phyloP scores from a whole-genome alignment of 2,113 vertebrate species.

The Corydoras maculifer region DNA sequence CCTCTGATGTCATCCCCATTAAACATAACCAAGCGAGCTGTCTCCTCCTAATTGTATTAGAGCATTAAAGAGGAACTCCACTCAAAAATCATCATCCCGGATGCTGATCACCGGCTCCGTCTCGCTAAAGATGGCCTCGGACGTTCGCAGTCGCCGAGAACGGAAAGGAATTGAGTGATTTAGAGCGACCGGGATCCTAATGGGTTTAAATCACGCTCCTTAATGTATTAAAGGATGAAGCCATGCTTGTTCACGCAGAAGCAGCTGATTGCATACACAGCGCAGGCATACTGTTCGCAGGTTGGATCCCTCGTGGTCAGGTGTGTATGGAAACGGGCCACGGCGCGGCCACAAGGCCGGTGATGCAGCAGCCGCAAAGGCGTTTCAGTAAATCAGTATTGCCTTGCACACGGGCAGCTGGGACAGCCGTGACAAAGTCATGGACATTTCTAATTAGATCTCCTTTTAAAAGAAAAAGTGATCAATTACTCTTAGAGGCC shows the following conservation, averaged over 20 bases:
- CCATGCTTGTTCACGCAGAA: too few species aligned
- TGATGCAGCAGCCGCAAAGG: neutral
- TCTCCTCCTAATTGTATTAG: conserved; percentile 44
- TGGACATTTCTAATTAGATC: conserved; percentile 10
- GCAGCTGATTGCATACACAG: too few species aligned
- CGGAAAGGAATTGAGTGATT: conserved; percentile 12
- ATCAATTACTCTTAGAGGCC: conserved; percentile 31
- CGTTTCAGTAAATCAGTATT: neutral
- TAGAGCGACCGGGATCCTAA: neutral
- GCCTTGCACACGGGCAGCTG: neutral
- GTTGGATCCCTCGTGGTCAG: too few species aligned
- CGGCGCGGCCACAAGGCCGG: neutral
- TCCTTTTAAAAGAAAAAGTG: conserved; percentile 26
- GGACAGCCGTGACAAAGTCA: neutral
- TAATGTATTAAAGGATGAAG: too few species aligned
- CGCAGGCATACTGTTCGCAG: too few species aligned
- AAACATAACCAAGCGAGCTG: conserved; percentile 40
- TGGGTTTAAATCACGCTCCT: neutral
- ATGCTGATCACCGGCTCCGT: conserved; percentile 38
- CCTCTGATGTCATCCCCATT: conserved; percentile 46
- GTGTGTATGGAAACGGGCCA: too few species aligned
- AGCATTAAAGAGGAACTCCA: conserved; percentile 38
- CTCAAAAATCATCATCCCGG: conserved; percentile 40
- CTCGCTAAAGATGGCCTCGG: conserved; percentile 7
- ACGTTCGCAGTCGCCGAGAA: neutral